These are phyloP conservation scores for Corythucha ciliata DNA, from an alignment of 2,888 invertebrate species.

Conservation along the genomic window DNA sequence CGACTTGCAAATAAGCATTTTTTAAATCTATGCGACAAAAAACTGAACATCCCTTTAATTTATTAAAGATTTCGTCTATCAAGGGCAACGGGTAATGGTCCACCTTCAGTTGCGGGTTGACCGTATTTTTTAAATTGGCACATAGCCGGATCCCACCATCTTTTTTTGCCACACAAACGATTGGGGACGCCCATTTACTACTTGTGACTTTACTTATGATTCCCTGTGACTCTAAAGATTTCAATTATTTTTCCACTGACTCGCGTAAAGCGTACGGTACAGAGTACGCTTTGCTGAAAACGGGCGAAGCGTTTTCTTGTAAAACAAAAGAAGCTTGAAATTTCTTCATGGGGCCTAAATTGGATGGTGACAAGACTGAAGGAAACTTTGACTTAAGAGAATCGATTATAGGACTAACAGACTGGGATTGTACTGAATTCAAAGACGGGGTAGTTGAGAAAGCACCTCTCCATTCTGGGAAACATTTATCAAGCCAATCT, in stretches of 20 bases:
- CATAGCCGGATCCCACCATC: constrained; percentile 12
- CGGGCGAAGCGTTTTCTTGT: constrained; percentile 20
- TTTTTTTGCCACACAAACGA: constrained; percentile 10
- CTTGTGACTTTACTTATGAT: constrained; percentile 20
- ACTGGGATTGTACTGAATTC: too few species aligned
- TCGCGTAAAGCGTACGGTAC: constrained; percentile 19
- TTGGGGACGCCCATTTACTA: constrained; percentile 22
- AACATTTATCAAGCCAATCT: too few species aligned
- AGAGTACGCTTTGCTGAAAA: constrained; percentile 23
- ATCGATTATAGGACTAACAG: too few species aligned
- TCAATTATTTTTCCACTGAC: constrained; percentile 18
- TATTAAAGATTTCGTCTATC: constrained; percentile 16
- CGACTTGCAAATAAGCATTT: neutral
- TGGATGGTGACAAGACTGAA: too few species aligned
- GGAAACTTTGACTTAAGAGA: too few species aligned
- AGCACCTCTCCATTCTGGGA: too few species aligned
- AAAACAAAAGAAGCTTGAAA: constrained; percentile 19
- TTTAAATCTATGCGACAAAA: constrained; percentile 8
- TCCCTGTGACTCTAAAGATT: constrained; percentile 13
- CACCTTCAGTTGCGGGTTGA: constrained; percentile 15
- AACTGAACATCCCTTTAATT: constrained; percentile 8
- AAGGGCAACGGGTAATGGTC: constrained; percentile 23
- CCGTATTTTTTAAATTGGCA: constrained; percentile 5
- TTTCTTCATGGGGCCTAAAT: too few species aligned
- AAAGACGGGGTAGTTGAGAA: too few species aligned